Evolutionary conservation across 2,888 invertebrate species (phyloP).

Genomic region (Salticus scenicus): DNA sequence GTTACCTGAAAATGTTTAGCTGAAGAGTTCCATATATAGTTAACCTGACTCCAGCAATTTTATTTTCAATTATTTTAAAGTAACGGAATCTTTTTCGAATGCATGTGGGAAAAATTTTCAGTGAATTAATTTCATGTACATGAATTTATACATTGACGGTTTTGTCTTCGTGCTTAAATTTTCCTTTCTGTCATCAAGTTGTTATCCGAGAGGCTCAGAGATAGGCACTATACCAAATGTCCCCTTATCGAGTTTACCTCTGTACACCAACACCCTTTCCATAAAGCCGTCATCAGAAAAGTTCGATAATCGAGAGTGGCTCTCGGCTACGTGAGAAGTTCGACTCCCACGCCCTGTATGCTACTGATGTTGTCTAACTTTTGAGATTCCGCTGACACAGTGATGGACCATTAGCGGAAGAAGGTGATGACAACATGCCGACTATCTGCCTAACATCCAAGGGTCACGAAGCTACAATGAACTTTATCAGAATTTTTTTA

Average conservation of each 20-base stretch:
- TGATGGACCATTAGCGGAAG: slow-evolving; percentile 53
- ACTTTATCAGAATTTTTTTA: slow-evolving; percentile 47
- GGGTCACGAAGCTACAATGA: slow-evolving; percentile 59
- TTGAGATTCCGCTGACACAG: slow-evolving; percentile 43
- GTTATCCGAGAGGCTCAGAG: too few relatives aligned
- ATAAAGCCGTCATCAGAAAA: background rate
- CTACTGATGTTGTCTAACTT: background rate
- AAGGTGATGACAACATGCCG: slow-evolving; percentile 41
- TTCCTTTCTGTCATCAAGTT: too few relatives aligned
- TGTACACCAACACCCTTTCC: background rate
- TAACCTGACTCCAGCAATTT: too few relatives aligned
- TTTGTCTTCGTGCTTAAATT: too few relatives aligned
- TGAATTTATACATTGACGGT: too few relatives aligned
- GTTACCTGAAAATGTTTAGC: too few relatives aligned
- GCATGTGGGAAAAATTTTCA: too few relatives aligned
- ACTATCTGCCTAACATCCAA: slow-evolving; percentile 14
- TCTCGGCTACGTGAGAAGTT: background rate
- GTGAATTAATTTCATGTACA: too few relatives aligned
- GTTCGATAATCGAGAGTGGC: background rate
- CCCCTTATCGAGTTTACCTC: background rate
- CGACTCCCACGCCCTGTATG: background rate
- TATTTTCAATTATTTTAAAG: too few relatives aligned
- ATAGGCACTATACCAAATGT: too few relatives aligned
- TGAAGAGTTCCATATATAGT: too few relatives aligned
- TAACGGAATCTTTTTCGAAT: too few relatives aligned